Evolutionary conservation across 2,797 vertebrate genomes (phyloP).

Genomic region (Hemibagrus guttatus): DNA sequence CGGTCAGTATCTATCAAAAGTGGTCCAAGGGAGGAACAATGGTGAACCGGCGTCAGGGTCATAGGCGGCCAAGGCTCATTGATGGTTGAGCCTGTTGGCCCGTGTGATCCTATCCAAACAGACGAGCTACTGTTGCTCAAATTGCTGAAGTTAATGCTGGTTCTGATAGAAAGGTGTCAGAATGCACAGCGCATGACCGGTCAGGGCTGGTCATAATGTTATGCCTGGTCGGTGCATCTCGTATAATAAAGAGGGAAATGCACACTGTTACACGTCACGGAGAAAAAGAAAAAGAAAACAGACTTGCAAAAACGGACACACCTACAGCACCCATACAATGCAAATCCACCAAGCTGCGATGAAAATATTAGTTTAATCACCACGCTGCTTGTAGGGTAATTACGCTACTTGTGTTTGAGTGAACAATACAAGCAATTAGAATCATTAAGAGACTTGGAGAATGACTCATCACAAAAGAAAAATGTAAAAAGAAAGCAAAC

Average conservation of each 20-base stretch:
- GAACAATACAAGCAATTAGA: background rate
- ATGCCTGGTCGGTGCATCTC: too few species aligned
- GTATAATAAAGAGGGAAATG: background rate
- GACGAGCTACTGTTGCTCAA: too few species aligned
- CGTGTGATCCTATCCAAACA: too few species aligned
- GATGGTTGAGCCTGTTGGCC: too few species aligned
- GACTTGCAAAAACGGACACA: background rate
- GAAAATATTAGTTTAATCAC: background rate
- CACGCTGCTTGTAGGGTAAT: background rate
- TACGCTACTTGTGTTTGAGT: background rate
- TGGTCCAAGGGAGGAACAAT: too few species aligned
- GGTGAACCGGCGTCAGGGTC: too few species aligned
- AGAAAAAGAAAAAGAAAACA: background rate
- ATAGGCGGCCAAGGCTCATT: too few species aligned
- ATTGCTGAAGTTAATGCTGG: too few species aligned
- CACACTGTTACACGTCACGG: background rate
- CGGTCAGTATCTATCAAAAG: too few species aligned
- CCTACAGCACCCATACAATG: background rate
- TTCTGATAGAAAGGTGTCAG: too few species aligned
- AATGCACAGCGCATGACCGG: too few species aligned
- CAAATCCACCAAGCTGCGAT: background rate
- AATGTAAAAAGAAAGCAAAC: background rate
- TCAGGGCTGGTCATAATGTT: too few species aligned
- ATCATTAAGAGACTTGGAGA: background rate
- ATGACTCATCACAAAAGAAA: constrained; percentile 19